These are phyloP conservation scores for Philonicus albiceps DNA, from an alignment of 2,888 invertebrate species.

Conservation along the genomic window DNA sequence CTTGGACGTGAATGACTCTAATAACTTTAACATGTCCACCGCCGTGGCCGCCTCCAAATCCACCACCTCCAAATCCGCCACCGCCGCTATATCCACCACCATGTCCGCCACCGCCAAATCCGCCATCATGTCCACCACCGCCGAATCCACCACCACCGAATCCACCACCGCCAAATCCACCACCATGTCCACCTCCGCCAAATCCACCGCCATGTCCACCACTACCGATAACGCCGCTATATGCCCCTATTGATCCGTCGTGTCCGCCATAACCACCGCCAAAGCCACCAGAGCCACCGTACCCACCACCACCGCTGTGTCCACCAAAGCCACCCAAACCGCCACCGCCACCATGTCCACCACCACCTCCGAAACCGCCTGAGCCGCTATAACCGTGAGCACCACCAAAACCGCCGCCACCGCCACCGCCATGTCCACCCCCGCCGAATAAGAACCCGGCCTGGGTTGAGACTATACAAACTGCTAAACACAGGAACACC, in stretches of 20 bases:
- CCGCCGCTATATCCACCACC: too few species aligned
- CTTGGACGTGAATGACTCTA: not conserved
- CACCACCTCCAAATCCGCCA: too few species aligned
- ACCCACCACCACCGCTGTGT: conserved; percentile 22
- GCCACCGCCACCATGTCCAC: conserved; percentile 35
- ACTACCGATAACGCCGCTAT: not conserved
- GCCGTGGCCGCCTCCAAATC: not conserved
- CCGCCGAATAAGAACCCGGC: conserved; percentile 45
- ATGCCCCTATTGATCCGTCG: not conserved
- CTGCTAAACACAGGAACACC: conserved; percentile 45
- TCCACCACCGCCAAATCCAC: not conserved
- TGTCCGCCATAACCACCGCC: conserved; percentile 20
- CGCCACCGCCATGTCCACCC: conserved; percentile 9
- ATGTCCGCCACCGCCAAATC: not conserved
- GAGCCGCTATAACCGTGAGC: conserved; percentile 2
- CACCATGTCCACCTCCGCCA: not conserved
- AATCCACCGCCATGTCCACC: not conserved
- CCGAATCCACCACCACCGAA: not conserved
- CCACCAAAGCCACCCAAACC: not conserved
- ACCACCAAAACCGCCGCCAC: conserved; percentile 11
- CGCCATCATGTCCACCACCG: not conserved
- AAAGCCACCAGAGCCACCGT: conserved; percentile 11
- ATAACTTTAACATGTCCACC: conserved; percentile 13
- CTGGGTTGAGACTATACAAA: conserved; percentile 44
- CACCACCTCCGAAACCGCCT: conserved; percentile 38